phyloP scores from a whole-genome alignment of 2,113 vertebrate genomes.

The Scomber colias region DNA sequence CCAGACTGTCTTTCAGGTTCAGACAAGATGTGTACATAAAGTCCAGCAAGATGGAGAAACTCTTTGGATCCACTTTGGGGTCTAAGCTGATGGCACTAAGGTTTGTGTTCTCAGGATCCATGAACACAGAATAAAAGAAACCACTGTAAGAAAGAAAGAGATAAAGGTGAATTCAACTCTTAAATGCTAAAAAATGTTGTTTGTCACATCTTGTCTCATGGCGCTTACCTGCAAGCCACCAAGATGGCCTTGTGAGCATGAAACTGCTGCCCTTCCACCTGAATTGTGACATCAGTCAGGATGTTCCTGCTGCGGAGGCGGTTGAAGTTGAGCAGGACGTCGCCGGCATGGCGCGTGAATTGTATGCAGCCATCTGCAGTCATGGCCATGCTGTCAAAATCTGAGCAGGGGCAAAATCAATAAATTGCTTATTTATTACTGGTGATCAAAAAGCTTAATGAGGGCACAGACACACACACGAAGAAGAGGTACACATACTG shows the following conservation, averaged over 20 bases:
- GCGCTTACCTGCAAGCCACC: constrained; percentile 95
- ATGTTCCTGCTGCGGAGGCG: constrained; percentile 94
- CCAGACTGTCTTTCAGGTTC: constrained; percentile 90
- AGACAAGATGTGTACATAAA: constrained; percentile 99
- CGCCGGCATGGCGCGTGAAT: constrained; percentile 96
- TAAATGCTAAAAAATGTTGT: background rate
- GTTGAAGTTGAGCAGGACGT: constrained; percentile 97
- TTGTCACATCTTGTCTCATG: background rate
- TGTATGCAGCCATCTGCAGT: constrained; percentile 95
- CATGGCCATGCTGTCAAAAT: constrained; percentile 88
- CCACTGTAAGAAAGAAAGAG: constrained; percentile 82
- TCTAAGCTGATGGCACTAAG: constrained; percentile 92
- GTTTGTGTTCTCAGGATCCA: constrained; percentile 92
- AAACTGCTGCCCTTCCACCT: constrained; percentile 92
- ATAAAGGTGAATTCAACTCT: no score
- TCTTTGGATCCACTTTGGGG: constrained; percentile 92
- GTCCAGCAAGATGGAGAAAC: constrained; percentile 94
- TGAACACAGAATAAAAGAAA: constrained; percentile 97
- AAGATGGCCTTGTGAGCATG: constrained; percentile 95
- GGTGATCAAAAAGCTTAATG: background rate
- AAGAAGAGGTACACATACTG: background rate
- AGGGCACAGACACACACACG: background rate
- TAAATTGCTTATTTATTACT: background rate
- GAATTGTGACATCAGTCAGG: constrained; percentile 93
- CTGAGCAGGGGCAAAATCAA: constrained; percentile 12